Conservation (phyloP, 2,888 invertebrate species). For the Mesorhabditis spiculigera region DNA sequence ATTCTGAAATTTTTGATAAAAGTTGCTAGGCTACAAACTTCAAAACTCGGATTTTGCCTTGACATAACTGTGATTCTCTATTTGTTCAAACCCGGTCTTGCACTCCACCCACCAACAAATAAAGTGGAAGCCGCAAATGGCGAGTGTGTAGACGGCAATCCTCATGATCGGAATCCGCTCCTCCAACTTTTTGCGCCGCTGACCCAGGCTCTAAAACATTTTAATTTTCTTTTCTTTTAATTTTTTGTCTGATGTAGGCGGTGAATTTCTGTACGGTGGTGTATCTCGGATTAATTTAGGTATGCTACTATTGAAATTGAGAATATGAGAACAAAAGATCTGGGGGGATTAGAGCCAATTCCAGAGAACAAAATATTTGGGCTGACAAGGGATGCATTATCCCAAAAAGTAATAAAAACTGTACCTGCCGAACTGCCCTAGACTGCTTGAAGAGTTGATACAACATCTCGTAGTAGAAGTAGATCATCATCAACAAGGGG, state of each 20-base stretch:
- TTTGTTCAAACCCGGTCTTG: too few relatives aligned
- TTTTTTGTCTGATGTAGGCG: neutral
- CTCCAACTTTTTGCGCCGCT: neutral
- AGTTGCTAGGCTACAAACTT: too few relatives aligned
- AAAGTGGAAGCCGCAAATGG: constrained; percentile 54
- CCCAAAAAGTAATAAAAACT: neutral
- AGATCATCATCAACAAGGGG: constrained; percentile 50
- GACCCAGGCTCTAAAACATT: neutral
- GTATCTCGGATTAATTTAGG: neutral
- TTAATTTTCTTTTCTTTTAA: too few relatives aligned
- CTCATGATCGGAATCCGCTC: constrained; percentile 49
- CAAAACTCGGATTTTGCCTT: too few relatives aligned
- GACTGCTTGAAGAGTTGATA: constrained; percentile 46
- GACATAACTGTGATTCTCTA: too few relatives aligned
- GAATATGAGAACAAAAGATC: too few relatives aligned
- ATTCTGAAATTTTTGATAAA: too few relatives aligned
- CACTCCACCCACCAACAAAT: constrained; percentile 43
- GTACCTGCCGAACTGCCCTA: constrained; percentile 24
- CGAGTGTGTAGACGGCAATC: constrained; percentile 55
- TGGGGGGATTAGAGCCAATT: too few relatives aligned
- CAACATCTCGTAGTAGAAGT: constrained; percentile 56
- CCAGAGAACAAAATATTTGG: too few relatives aligned
- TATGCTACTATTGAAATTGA: too few relatives aligned
- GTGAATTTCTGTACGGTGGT: neutral
- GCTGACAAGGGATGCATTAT: too few relatives aligned